Percentiles rank a stretch among this genome's conserved stretches.
phyloP scores from a whole-genome alignment of 2,888 invertebrate genomes.

The Pristionchus entomophagus region DNA sequence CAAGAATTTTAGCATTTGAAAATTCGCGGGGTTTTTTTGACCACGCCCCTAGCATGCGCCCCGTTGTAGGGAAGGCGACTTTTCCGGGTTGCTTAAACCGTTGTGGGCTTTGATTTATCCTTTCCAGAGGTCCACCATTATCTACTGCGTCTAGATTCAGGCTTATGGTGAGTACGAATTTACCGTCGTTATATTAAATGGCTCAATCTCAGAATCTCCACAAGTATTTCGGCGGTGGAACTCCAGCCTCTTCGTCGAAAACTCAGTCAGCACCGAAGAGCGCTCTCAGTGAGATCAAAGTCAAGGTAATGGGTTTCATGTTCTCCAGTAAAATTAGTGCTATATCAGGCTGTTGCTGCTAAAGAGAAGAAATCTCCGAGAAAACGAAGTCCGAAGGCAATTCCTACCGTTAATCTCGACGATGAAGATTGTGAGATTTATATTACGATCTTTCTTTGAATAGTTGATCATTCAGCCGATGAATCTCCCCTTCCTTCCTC shows the following conservation, averaged over 20 bases:
- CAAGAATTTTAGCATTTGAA: too few relatives aligned
- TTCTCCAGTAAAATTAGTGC: neutral
- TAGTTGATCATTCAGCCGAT: conserved; percentile 31
- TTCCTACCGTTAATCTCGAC: neutral
- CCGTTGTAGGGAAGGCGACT: too few relatives aligned
- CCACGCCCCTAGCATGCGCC: too few relatives aligned
- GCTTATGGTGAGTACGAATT: conserved; percentile 27
- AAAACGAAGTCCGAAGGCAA: neutral
- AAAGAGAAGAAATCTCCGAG: conserved; percentile 6
- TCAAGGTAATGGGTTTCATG: too few relatives aligned
- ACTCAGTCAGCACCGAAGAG: neutral
- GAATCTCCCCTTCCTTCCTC: conserved; percentile 45
- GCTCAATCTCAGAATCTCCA: conserved; percentile 9
- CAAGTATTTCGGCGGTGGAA: conserved; percentile 34
- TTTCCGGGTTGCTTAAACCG: too few relatives aligned
- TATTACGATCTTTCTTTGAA: neutral
- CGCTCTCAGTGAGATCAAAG: conserved; percentile 43
- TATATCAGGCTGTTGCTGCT: neutral
- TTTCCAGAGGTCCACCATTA: neutral
- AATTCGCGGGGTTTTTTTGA: neutral
- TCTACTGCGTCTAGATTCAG: too few relatives aligned
- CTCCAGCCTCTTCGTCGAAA: neutral
- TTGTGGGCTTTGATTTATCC: too few relatives aligned
- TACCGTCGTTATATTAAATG: neutral
- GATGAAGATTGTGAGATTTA: conserved; percentile 39